These are phyloP conservation scores for Pseudochromis fuscus DNA, from an alignment of 2,797 vertebrate species.

Conservation along the genomic window DNA sequence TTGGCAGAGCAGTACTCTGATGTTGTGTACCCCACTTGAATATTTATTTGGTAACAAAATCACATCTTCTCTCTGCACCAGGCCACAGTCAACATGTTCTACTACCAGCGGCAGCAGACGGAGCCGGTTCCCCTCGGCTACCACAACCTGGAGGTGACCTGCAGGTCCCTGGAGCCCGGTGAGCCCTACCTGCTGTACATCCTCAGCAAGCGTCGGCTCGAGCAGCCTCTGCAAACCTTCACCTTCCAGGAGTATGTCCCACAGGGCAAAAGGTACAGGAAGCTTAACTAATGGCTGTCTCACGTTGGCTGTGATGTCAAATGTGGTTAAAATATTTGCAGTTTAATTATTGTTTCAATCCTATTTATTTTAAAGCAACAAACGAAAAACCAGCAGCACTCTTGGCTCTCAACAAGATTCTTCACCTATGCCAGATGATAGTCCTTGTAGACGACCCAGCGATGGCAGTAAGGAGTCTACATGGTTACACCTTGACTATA, in stretches of 20 bases:
- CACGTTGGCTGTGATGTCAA: background rate
- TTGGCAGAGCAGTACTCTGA: background rate
- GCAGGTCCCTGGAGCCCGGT: slow-evolving; percentile 87
- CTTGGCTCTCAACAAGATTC: slow-evolving; percentile 64
- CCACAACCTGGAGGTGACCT: slow-evolving; percentile 86
- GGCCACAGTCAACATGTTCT: slow-evolving; percentile 93
- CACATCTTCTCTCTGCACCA: slow-evolving; percentile 59
- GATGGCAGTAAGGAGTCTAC: slow-evolving; percentile 74
- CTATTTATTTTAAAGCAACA: slow-evolving; percentile 61
- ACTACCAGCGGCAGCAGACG: slow-evolving; percentile 85
- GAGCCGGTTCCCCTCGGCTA: slow-evolving; percentile 87
- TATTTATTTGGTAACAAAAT: background rate
- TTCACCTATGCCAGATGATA: slow-evolving; percentile 69
- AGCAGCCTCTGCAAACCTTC: slow-evolving; percentile 77
- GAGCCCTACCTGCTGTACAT: slow-evolving; percentile 90
- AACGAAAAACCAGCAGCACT: slow-evolving; percentile 79
- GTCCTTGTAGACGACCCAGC: slow-evolving; percentile 45
- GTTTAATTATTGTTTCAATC: background rate
- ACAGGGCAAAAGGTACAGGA: slow-evolving; percentile 67
- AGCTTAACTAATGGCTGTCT: background rate
- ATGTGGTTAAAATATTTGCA: too few relatives aligned
- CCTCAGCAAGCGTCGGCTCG: slow-evolving; percentile 69
- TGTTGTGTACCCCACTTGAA: background rate
- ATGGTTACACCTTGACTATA: background rate
- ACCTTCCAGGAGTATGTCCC: slow-evolving; percentile 87